Base-by-base conservation (phyloP, 2,113 vertebrate species). In the Coracopsis vasa region DNA sequence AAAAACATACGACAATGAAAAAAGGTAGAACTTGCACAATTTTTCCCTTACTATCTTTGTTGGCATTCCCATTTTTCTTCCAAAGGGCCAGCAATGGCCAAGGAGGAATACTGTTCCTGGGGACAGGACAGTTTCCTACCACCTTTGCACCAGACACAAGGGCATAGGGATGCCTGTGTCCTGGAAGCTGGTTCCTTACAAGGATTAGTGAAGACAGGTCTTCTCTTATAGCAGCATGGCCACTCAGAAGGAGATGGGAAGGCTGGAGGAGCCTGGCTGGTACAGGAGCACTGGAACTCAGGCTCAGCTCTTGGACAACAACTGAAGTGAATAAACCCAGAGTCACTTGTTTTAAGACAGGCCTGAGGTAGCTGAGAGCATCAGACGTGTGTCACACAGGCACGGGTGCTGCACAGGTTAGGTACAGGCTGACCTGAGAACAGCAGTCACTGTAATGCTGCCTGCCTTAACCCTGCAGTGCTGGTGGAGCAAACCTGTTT, bases 381-480 rank as follows among this genome's bases (percentile, higher is more conserved):
- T 37, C 82, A 74, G 48, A 65, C 2, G 1, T 41, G 7, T 61
- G 53, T 20, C 2, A 0, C 2, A 3, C 9, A 62, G 51, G 41
- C n/a, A 53, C 0, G 1, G 16, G 9, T 37, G n/a, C 42, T 54
- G 51, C 58, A 65, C 24, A 42, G 71, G 25, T 21, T 16, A n/a
- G 19, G 24, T 28, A 61, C 0, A 3, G 37, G 60, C 31, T 74
- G 47, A 64, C 18, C 19, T 31, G 17, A 39, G 66, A 72, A 71
- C 33, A 12, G 25, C 39, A 20, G 29, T 25, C 8, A 2, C 14
- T 5, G 24, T 50, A 29, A 42, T 33, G 54, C 35, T 69, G 25
- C 5, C 44, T 51, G 16, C 50, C 72, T n/a, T 79, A 54, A 37
- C 35, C 17, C 60, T 64, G 16, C 39, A 35, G 21, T 4, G 3